phyloP scores from a whole-genome alignment of 2,888 invertebrate genomes.

The Melipona beecheii region DNA sequence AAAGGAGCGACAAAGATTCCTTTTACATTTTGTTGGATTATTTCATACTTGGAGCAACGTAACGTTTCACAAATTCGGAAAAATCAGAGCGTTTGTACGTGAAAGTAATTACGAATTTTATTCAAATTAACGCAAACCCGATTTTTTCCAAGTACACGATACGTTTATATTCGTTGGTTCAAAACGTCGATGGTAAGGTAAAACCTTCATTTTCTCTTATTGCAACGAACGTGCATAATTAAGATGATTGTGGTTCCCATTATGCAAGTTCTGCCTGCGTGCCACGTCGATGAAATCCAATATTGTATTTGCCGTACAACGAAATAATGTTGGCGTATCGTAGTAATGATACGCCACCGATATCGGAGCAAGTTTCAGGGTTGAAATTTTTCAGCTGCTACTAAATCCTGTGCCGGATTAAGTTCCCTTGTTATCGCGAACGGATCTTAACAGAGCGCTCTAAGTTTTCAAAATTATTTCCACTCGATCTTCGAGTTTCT shows the following conservation, averaged over 20 bases:
- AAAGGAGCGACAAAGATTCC: too few relatives aligned
- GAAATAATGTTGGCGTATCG: not conserved
- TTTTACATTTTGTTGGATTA: too few relatives aligned
- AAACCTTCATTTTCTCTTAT: not conserved
- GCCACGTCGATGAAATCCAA: conserved; percentile 17
- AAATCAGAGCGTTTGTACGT: too few relatives aligned
- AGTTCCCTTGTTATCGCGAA: not conserved
- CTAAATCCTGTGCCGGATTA: not conserved
- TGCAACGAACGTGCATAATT: not conserved
- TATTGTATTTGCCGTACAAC: not conserved
- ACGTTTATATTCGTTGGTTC: not conserved
- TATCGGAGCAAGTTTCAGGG: not conserved
- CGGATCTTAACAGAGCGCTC: not conserved
- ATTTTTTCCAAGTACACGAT: not conserved
- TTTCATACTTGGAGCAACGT: too few relatives aligned
- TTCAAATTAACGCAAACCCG: too few relatives aligned
- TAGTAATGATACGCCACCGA: conserved; percentile 8
- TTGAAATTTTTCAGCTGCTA: not conserved
- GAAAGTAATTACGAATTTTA: too few relatives aligned
- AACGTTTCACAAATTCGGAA: too few relatives aligned
- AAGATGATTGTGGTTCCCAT: not conserved
- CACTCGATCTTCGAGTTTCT: not conserved
- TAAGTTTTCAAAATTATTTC: not conserved
- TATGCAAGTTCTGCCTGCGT: conserved; percentile 7
- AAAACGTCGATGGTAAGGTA: not conserved